Base-by-base conservation (phyloP, 1,140 invertebrate species). In the Drosophila hydei region DNA sequence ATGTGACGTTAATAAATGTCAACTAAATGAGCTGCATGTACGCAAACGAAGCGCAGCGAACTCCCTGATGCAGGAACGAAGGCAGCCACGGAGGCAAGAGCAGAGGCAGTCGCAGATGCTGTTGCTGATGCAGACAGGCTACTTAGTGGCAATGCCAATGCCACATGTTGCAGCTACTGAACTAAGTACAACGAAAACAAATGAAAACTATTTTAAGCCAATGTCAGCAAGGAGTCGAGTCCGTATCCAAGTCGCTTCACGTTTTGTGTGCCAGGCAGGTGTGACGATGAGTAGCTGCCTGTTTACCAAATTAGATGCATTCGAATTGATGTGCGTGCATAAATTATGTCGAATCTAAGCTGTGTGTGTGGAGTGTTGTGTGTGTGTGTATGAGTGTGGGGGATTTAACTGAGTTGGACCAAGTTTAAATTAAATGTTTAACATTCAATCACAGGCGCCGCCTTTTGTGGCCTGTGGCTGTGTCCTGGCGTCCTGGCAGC, bases 361-460 rank as follows among this genome's bases (percentile, higher is more conserved):
- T 27, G 45, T 42, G 27, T 19, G 25, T 30, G 45, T 30, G 27
- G 43, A 8, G 62, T 48, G 45, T 27, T 12, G 4, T 27, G 27
- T 47, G 42, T 43, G n/a, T 25, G 25, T 27, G 6, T 27, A 8
- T 6, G 18, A 55, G 51, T 42, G 69, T 70, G 74, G 60, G 38
- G 3, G 38, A 1, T 5, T 42, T 42, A 42, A 9, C 38, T 42
- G 38, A 42, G 38, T 16, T 67, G 77, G 25, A 14, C 14, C 81
- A 87, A 85, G 81, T 81, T 87, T 87, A 87, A 85, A 85, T 87
- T 81, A 87, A 87, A 87, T 87, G 81, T 81, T 88, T 87, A 87
- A 87, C 81, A 87, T 87, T 87, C 81, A 87, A 87, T 87, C 81
- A 87, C 58, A 71, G 67, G 40, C 70, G 48, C 30, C 43, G 81